Conservation (phyloP, 2,797 vertebrate species). For the Lepus oiostolus region DNA sequence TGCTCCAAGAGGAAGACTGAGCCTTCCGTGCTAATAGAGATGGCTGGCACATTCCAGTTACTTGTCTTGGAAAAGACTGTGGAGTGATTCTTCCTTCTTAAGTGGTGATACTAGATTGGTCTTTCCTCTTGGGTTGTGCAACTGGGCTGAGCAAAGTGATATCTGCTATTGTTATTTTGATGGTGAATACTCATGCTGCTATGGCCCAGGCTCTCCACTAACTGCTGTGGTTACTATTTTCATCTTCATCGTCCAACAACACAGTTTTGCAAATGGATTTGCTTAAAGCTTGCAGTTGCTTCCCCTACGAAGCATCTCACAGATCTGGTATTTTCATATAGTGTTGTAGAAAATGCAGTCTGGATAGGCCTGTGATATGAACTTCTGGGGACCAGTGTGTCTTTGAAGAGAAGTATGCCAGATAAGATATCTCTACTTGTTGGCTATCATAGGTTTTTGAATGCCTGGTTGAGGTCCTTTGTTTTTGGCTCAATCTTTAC, state of each 20-base stretch:
- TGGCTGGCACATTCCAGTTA: not conserved
- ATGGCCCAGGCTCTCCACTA: not conserved
- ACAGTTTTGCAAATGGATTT: constrained; percentile 32
- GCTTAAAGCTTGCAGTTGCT: not conserved
- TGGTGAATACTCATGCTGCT: constrained; percentile 47
- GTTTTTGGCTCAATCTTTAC: not conserved
- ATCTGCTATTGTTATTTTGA: constrained; percentile 15
- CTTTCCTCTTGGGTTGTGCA: not conserved
- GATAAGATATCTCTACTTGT: not conserved
- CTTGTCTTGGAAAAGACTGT: not conserved
- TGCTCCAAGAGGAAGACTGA: not conserved
- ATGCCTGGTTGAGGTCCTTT: not conserved
- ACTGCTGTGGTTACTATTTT: constrained; percentile 60
- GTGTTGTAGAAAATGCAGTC: constrained; percentile 29
- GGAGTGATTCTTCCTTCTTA: not conserved
- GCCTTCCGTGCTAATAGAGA: not conserved
- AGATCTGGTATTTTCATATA: not conserved
- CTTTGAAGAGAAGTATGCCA: constrained; percentile 21
- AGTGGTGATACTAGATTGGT: not conserved
- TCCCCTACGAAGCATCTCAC: not conserved
- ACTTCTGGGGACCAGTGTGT: not conserved
- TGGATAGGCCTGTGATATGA: not conserved
- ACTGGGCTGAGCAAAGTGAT: not conserved
- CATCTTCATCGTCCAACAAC: constrained; percentile 37
- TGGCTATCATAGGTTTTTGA: not conserved